Conservation (phyloP, 2,797 vertebrate species). For the Cryptoblepharus egeriae region DNA sequence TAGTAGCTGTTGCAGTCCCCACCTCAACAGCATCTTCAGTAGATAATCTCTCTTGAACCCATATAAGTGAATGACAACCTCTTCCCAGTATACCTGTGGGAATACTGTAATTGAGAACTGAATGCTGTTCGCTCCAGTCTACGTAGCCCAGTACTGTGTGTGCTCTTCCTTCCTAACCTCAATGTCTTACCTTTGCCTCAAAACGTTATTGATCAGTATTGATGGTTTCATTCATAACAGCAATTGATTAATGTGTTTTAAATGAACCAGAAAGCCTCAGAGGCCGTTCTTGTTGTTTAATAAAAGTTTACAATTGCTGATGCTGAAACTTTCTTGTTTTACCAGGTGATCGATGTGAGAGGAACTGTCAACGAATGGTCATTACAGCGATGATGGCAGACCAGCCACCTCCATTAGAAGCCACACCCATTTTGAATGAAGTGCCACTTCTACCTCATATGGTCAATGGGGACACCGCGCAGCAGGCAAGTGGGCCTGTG, state of each 20-base stretch:
- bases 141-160: background rate
- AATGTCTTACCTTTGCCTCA: background rate
- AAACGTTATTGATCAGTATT: background rate
- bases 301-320: background rate
- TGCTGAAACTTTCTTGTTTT: slow-evolving; percentile 6
- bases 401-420: slow-evolving; percentile 81
- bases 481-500: slow-evolving; percentile 70
- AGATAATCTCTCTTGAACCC: background rate
- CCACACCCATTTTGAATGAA: slow-evolving; percentile 78
- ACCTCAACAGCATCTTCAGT: background rate
- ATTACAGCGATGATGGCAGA: slow-evolving; percentile 82
- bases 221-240: background rate
- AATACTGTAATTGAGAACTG: background rate
- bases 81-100: too few relatives aligned
- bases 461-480: slow-evolving; percentile 79
- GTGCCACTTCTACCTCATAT: slow-evolving; percentile 79
- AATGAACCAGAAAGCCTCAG: background rate
- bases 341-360: slow-evolving; percentile 66
- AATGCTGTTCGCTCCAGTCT: too few relatives aligned
- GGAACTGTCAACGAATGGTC: slow-evolving; percentile 74
- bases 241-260: background rate
- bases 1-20: background rate
- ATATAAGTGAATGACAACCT: background rate
- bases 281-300: background rate
- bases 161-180: background rate